Percentiles rank a stretch among this genome's conserved stretches.
Conservation (phyloP, 2,797 vertebrate genomes). For the Coregonus sp. region DNA sequence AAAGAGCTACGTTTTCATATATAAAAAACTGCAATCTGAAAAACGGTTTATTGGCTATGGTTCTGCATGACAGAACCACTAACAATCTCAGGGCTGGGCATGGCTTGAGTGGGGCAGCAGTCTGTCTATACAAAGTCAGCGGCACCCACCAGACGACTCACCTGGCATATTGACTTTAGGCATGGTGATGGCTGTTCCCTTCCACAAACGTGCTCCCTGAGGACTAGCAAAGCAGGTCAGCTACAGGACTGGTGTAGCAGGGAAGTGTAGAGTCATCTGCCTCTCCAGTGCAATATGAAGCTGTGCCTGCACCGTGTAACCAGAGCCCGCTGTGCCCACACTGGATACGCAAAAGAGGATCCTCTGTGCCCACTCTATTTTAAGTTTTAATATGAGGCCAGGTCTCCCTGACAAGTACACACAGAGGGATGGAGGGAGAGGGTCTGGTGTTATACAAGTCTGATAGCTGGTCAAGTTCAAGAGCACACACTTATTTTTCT, state of each 20-base stretch:
- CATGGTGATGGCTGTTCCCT: slow-evolving; percentile 74
- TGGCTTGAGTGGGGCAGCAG: not conserved
- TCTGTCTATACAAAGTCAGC: not conserved
- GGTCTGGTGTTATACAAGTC: slow-evolving; percentile 61
- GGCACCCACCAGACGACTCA: slow-evolving; percentile 72
- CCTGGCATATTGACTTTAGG: slow-evolving; percentile 84
- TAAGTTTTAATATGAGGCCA: slow-evolving; percentile 53
- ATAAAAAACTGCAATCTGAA: not conserved
- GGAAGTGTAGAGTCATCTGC: slow-evolving; percentile 54
- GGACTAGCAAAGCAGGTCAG: slow-evolving; percentile 52
- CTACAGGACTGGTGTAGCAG: slow-evolving; percentile 50
- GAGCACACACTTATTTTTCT: slow-evolving; percentile 29
- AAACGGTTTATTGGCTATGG: not conserved
- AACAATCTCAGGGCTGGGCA: not conserved
- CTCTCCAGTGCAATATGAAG: slow-evolving; percentile 64
- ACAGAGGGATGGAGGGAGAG: not conserved
- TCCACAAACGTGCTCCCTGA: slow-evolving; percentile 54
- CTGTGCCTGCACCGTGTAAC: slow-evolving; percentile 61
- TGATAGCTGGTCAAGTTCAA: slow-evolving; percentile 77
- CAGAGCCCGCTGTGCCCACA: slow-evolving; percentile 63
- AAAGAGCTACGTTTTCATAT: not conserved
- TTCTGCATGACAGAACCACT: not conserved
- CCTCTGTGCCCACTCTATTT: slow-evolving; percentile 73
- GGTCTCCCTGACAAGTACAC: slow-evolving; percentile 40
- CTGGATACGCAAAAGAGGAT: slow-evolving; percentile 41